These are phyloP conservation scores for Octodon degus DNA, from an alignment of 2,113 vertebrate genomes.

Conservation along the genomic window DNA sequence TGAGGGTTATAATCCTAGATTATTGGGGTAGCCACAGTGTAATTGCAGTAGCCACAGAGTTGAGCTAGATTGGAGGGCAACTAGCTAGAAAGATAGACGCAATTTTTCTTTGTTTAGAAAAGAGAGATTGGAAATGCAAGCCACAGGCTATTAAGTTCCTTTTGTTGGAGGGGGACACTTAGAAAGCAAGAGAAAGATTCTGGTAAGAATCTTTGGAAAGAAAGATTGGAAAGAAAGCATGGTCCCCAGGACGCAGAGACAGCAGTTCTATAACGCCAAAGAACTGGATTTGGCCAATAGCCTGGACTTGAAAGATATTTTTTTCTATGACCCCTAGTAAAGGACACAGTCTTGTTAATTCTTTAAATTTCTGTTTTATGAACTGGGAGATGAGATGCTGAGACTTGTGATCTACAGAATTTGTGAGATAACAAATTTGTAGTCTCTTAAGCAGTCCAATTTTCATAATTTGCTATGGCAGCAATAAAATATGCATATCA, in stretches of 20 bases:
- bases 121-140: not conserved
- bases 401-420: not conserved
- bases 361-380: slow-evolving; percentile 13
- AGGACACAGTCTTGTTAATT: not conserved
- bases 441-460: not conserved
- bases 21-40: not conserved
- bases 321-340: not conserved
- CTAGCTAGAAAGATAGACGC: not conserved
- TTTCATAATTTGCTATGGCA: slow-evolving; percentile 14
- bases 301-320: not conserved
- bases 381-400: not conserved
- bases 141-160: not conserved
- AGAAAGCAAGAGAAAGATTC: not conserved
- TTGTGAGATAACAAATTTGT: not conserved
- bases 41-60: not conserved
- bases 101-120: not conserved
- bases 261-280: not conserved
- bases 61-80: not conserved
- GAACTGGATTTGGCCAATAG: not conserved
- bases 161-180: not conserved
- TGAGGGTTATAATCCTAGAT: not conserved
- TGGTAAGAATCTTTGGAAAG: not conserved
- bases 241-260: not conserved
- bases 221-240: not conserved
- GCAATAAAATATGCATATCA: not conserved